Percentiles rank a stretch among this genome's conserved stretches.
Evolutionary conservation across 1,140 invertebrate genomes (phyloP).

Genomic region (Zaprionus ghesquierei): DNA sequence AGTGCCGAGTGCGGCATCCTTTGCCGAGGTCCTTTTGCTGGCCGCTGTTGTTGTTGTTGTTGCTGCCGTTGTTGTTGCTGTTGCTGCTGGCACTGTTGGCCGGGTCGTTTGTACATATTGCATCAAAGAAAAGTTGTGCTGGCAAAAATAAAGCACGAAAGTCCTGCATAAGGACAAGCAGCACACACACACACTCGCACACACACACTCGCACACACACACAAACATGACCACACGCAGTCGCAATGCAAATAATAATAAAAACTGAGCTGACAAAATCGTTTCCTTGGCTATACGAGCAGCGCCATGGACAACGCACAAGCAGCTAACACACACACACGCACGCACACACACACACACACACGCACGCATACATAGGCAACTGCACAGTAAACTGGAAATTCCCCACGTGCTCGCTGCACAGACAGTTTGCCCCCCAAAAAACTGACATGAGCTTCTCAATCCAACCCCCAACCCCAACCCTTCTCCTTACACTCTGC

Average conservation of each 20-base stretch:
- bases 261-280: constrained; percentile 49
- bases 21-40: constrained; percentile 51
- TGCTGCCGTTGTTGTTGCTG: constrained; percentile 12
- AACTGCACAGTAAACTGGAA: not conserved
- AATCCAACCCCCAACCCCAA: no score
- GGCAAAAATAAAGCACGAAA: constrained; percentile 58
- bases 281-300: constrained; percentile 44
- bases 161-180: constrained; percentile 25
- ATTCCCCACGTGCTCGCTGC: not conserved
- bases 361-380: not conserved
- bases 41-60: constrained; percentile 27
- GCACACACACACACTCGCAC: constrained; percentile 2
- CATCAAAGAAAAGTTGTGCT: constrained; percentile 74
- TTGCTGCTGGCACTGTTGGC: constrained; percentile 39
- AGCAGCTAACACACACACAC: not conserved
- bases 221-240: constrained; percentile 47
- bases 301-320: constrained; percentile 30
- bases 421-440: not conserved
- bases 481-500: no score
- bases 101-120: constrained; percentile 75
- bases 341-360: not conserved
- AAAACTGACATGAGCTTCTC: not conserved
- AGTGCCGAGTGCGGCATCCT: constrained; percentile 56
- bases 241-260: constrained; percentile 67
- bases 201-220: constrained; percentile 24